phyloP scores from a whole-genome alignment of 2,888 invertebrate genomes.

The Frankliniella intonsa region DNA sequence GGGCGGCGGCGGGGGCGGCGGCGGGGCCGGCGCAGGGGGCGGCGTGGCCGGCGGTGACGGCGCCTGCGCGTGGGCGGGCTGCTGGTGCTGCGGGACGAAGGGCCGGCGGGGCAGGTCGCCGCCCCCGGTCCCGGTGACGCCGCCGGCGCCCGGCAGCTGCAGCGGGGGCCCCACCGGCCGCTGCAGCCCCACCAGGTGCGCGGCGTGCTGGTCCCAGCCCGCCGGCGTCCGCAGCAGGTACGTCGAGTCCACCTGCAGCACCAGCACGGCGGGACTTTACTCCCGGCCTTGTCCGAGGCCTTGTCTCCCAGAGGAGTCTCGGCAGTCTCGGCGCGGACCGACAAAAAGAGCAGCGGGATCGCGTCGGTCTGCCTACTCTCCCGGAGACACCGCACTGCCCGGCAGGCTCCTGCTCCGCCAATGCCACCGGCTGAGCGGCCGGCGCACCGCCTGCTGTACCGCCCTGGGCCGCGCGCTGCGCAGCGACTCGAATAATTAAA shows the following conservation, averaged over 20 bases:
- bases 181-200: conserved; percentile 15
- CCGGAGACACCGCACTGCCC: too few relatives aligned
- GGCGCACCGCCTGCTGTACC: too few relatives aligned
- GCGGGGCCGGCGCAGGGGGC: background rate
- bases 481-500: too few relatives aligned
- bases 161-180: background rate
- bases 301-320: background rate
- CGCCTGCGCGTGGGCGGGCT: too few relatives aligned
- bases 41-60: background rate
- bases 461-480: too few relatives aligned
- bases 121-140: background rate
- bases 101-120: background rate
- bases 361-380: too few relatives aligned
- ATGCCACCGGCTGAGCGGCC: too few relatives aligned
- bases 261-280: background rate
- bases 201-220: conserved; percentile 2
- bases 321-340: background rate
- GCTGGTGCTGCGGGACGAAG: background rate
- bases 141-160: background rate
- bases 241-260: background rate
- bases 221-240: background rate
- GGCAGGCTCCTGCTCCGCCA: too few relatives aligned
- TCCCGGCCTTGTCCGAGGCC: too few relatives aligned
- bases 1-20: background rate
- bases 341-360: too few relatives aligned